Base-by-base conservation (phyloP, 2,797 vertebrate species). In the Ciconia nigra region DNA sequence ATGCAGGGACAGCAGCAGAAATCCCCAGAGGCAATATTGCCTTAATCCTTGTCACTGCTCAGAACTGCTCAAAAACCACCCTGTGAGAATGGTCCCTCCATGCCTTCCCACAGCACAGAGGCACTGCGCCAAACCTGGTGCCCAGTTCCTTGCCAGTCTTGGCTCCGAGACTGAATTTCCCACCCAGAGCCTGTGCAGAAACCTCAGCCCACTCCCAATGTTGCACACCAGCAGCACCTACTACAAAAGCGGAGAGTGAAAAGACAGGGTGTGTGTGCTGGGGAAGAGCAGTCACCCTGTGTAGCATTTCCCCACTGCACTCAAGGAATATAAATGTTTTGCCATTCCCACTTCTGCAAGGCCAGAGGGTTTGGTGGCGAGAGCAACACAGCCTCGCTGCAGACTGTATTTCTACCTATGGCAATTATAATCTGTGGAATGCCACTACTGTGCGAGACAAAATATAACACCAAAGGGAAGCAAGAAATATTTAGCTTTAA, bases 211-310 rank as follows among this genome's bases (percentile, higher is more conserved):
- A 28, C 52, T 59, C 70, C 74, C 20, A 31, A 0, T 2, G 10
- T 16, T 46, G n/a, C 39, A 55, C 24, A 58, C 6, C 22, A 46
- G 26, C 22, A 47, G 25, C 55, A 84, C 21, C 24, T 39, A 21
- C 24, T 19, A 42, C 15, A 57, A 42, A 39, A 81, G 31, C 25
- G 5, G 10, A 52, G 13, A 33, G 8, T 18, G 17, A 47, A 41
- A 29, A 76, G 37, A 52, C 0, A 1, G 10, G 9, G 19, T 1
- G 21, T 1, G 7, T 2, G 6, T 15, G 11, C 46, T 72, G 37
- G 16, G 22, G 17, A 74, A 46, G 9, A 77, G 65, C 31, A 15
- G 31, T 13, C 24, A 11, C 9, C 24, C 6, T 19, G 18, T 10
- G 24, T 19, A 74, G 20, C 57, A 62, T 7, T 39, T 55, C 31